Evolutionary conservation across 2,113 vertebrate species (phyloP), one percentile per base, ranked within the genome.

Genomic region (Apodemus sylvaticus): DNA sequence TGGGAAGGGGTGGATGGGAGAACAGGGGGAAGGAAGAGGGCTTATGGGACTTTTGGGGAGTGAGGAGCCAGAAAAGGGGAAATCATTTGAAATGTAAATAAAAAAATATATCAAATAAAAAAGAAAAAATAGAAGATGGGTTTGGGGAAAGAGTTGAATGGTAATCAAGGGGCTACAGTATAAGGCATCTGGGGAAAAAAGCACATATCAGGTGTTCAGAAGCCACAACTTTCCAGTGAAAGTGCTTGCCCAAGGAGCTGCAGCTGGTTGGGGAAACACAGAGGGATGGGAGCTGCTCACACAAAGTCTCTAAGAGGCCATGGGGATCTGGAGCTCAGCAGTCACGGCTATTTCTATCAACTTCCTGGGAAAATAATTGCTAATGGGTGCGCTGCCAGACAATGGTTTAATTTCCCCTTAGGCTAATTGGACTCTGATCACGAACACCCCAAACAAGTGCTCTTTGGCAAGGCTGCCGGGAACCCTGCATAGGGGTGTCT

Each of bases 361-460:
- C 93, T 97, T 96, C 96, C 96, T 95, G 82, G 78, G 89, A 96
- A 98, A 96, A 96, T 96, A 96, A 92, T 83, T 94, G 96, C 94
- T 96, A 93, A 83, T 94, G 73, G n/a, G 89, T 91, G 94, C 97
- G 86, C 86, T 96, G 73, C 92, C 89, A 97, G 94, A 88, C 93
- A 97, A 76, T 97, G 96, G 91, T 81, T 95, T 97, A 89, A 97
- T 97, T 98, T 97, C 96, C 97, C 95, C 31, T 87, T 97, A 94
- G 96, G 92, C 93, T 96, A 95, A 94, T 76, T 95, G 93, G 94
- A 89, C 91, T 92, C 78, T 97, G 97, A 94, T 96, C 86, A 66
- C 92, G 88, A 97, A 95, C 91, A 97, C 73, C 95, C 77, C 82
- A 85, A 94, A 89, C 55, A 64, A 77, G 81, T 92, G 92, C 79